Conservation (phyloP, 2,113 vertebrate species). For the Tiliqua scincoides region DNA sequence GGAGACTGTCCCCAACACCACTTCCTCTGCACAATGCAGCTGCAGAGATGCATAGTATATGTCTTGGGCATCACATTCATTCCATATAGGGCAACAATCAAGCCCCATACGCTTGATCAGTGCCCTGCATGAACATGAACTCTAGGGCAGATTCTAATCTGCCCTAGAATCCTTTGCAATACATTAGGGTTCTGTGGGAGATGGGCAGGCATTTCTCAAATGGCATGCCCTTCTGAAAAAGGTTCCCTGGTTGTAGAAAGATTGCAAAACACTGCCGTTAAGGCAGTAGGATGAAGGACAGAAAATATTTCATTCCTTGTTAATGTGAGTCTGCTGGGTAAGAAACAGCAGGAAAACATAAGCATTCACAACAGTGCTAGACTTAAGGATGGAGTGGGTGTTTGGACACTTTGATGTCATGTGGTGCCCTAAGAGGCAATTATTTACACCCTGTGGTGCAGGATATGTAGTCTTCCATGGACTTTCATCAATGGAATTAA, state of each 20-base stretch:
- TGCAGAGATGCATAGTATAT: not conserved
- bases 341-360: not conserved
- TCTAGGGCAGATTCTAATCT: too few species aligned
- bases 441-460: not conserved
- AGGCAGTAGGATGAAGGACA: not conserved
- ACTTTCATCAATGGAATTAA: not conserved
- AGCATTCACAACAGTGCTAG: not conserved
- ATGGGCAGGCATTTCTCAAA: not conserved
- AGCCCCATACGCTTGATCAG: not conserved
- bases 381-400: not conserved
- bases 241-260: not conserved
- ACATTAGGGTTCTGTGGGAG: not conserved
- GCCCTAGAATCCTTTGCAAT: not conserved
- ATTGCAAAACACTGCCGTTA: not conserved
- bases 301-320: not conserved
- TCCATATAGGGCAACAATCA: not conserved
- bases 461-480: not conserved
- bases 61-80: not conserved
- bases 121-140: not conserved
- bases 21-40: not conserved
- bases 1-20: too few species aligned
- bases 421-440: not conserved
- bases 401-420: not conserved
- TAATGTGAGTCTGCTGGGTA: not conserved
- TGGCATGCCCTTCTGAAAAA: not conserved